Percentiles rank a stretch among this genome's conserved stretches.
Evolutionary conservation across 2,113 vertebrate species (phyloP).

Genomic region (Rutilus rutilus): DNA sequence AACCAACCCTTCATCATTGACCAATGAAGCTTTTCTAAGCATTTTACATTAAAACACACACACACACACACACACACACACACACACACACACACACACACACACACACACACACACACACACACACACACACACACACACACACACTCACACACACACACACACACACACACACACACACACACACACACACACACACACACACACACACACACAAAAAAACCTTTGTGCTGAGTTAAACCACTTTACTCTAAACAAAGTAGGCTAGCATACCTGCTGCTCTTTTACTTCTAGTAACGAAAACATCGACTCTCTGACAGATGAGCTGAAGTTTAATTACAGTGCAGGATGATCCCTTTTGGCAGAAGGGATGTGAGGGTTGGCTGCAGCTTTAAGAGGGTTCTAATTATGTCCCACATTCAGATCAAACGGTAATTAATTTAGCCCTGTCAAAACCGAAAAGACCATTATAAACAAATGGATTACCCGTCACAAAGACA

Average conservation of each 20-base stretch:
- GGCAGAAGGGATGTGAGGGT: slow-evolving; percentile 15
- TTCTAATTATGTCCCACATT: slow-evolving; percentile 53
- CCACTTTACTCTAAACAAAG: not conserved
- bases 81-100: too few species aligned
- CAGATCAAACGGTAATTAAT: slow-evolving; percentile 50
- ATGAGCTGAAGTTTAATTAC: slow-evolving; percentile 55
- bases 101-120: too few species aligned
- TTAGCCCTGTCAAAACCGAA: slow-evolving; percentile 45
- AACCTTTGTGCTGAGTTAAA: not conserved
- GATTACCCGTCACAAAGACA: slow-evolving; percentile 35
- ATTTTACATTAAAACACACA: too few species aligned
- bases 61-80: too few species aligned
- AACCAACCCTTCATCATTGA: not conserved
- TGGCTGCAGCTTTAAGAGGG: slow-evolving; percentile 33
- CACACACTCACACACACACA: too few species aligned
- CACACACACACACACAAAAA: too few species aligned
- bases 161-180: too few species aligned
- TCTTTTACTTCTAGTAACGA: not conserved
- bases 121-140: too few species aligned
- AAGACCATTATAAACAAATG: slow-evolving; percentile 42
- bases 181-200: too few species aligned
- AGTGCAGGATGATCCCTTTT: slow-evolving; percentile 33
- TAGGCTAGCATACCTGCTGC: slow-evolving; percentile 3
- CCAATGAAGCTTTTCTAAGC: not conserved
- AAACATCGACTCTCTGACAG: slow-evolving; percentile 10